These are phyloP conservation scores for Rhabdomys pumilio DNA, from an alignment of 2,797 vertebrate genomes.

Conservation along the genomic window DNA sequence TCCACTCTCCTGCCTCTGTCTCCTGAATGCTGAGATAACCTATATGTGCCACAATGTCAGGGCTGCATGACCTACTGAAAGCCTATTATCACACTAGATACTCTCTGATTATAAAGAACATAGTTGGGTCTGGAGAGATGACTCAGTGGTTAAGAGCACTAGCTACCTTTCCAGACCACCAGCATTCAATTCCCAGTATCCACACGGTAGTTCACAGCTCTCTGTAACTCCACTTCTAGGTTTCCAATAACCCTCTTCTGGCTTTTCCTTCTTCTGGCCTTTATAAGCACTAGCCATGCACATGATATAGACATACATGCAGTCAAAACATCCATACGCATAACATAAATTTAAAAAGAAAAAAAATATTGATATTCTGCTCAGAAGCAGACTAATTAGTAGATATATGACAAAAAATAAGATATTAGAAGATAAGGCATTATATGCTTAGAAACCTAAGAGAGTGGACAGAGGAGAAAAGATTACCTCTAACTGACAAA, in stretches of 20 bases:
- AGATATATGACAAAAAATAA: background rate
- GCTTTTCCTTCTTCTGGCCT: background rate
- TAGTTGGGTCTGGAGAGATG: background rate
- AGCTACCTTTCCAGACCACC: background rate
- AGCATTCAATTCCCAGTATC: background rate
- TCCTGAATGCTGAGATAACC: background rate
- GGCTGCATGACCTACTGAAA: background rate
- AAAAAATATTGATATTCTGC: background rate
- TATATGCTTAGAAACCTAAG: background rate
- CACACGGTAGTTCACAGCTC: background rate
- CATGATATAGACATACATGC: background rate
- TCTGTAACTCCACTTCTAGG: background rate
- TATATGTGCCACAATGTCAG: background rate
- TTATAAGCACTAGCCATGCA: background rate
- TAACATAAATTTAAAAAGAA: background rate
- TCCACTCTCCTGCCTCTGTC: background rate
- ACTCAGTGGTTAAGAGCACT: slow-evolving; percentile 8
- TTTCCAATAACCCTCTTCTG: background rate
- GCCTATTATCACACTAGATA: slow-evolving; percentile 39
- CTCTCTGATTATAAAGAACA: slow-evolving; percentile 11
- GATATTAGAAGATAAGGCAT: background rate
- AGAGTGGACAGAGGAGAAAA: background rate
- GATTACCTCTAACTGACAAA: background rate
- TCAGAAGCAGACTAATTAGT: background rate
- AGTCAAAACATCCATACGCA: background rate